phyloP scores from a whole-genome alignment of 1,140 invertebrate species.

The Drosophila ohnishii region DNA sequence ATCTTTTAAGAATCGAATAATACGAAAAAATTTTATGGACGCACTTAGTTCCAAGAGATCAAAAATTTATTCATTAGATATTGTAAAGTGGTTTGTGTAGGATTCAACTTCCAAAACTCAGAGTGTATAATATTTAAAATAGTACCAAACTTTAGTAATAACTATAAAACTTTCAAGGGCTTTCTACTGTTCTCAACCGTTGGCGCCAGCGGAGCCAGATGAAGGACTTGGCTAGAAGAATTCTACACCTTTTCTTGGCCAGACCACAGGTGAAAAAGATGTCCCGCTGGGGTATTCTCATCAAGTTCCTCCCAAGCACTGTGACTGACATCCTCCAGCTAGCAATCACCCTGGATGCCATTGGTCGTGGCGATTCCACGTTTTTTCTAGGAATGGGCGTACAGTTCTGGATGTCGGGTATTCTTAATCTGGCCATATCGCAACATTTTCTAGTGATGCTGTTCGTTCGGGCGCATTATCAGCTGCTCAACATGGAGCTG shows the following conservation, averaged over 20 bases:
- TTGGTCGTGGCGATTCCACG: not conserved
- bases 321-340: conserved; percentile 10
- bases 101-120: too few species aligned
- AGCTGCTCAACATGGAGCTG: conserved; percentile 27
- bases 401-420: conserved; percentile 1
- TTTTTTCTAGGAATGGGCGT: not conserved
- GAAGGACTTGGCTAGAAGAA: not conserved
- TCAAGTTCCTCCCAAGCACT: not conserved
- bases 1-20: not conserved
- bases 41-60: not conserved
- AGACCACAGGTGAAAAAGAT: conserved; percentile 19
- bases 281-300: conserved; percentile 6
- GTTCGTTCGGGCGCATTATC: conserved; percentile 20
- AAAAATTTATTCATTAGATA: too few species aligned
- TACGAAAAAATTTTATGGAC: not conserved
- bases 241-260: not conserved
- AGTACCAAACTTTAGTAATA: too few species aligned
- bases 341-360: not conserved
- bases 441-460: conserved; percentile 28
- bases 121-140: too few species aligned
- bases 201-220: conserved; percentile 13
- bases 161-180: not conserved
- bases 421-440: conserved; percentile 14
- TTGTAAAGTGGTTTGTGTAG: too few species aligned
- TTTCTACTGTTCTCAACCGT: conserved; percentile 6